Conservation (phyloP, 1,140 invertebrate genomes). For the Propsilocerus akamusi region DNA sequence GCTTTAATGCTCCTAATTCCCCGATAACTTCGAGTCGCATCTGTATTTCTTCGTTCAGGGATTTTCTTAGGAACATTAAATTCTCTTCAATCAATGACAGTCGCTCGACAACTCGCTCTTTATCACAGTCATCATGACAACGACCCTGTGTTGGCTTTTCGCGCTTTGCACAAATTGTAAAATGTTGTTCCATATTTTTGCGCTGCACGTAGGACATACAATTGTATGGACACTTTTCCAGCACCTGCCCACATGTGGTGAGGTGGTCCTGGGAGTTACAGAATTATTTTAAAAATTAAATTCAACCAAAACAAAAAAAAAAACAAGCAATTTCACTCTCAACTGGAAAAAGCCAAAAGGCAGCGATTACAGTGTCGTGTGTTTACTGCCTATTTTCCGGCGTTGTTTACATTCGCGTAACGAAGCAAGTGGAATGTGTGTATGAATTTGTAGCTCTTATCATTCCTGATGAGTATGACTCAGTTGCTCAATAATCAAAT, state of each 20-base stretch:
- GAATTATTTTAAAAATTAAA: too few relatives aligned
- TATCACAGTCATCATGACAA: not conserved
- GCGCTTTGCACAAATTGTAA: constrained; percentile 30
- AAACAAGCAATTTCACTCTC: too few relatives aligned
- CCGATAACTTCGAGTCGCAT: constrained; percentile 21
- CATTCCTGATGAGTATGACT: too few relatives aligned
- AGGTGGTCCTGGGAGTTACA: constrained; percentile 39
- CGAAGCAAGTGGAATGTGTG: too few relatives aligned
- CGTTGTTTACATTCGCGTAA: too few relatives aligned
- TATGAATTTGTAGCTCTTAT: too few relatives aligned
- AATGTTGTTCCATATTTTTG: constrained; percentile 32
- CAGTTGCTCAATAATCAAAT: too few relatives aligned
- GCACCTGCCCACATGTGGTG: constrained; percentile 40
- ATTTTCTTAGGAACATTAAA: constrained; percentile 16
- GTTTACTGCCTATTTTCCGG: too few relatives aligned
- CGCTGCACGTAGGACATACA: constrained; percentile 46
- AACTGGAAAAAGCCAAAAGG: too few relatives aligned
- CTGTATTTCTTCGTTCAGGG: constrained; percentile 21
- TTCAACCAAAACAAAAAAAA: too few relatives aligned
- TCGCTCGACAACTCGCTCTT: constrained; percentile 11
- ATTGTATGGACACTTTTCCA: constrained; percentile 41
- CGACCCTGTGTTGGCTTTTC: constrained; percentile 4
- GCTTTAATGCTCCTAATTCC: constrained; percentile 20
- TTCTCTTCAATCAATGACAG: constrained; percentile 18
- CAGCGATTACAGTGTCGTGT: too few relatives aligned